These are phyloP conservation scores for Octopus bimaculoides DNA, from an alignment of 1,140 invertebrate genomes.

Conservation along the genomic window DNA sequence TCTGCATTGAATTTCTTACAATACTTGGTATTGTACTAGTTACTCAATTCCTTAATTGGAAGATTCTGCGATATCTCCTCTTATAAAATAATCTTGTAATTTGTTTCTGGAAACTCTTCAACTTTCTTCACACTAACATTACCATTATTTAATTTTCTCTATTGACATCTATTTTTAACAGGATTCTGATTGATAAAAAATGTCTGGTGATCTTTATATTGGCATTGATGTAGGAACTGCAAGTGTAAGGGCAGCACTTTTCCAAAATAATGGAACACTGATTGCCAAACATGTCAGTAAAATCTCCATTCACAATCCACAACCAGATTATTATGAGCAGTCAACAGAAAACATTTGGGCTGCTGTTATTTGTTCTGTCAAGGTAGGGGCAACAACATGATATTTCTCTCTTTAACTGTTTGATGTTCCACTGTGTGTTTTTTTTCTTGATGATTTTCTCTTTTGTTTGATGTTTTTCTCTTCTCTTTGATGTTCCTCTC, in stretches of 20 bases:
- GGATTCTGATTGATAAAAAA: not conserved
- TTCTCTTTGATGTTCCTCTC: no score
- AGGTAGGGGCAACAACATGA: slow-evolving; percentile 58
- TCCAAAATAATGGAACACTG: slow-evolving; percentile 68
- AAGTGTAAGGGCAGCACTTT: slow-evolving; percentile 80
- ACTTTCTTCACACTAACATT: no score
- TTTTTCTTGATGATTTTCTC: no score
- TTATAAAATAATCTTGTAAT: no score
- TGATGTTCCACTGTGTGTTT: not conserved
- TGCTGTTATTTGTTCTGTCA: slow-evolving; percentile 67
- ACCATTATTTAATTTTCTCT: no score
- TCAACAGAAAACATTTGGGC: slow-evolving; percentile 90
- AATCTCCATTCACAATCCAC: slow-evolving; percentile 76
- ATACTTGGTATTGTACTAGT: no score
- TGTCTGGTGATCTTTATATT: slow-evolving; percentile 63
- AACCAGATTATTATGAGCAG: slow-evolving; percentile 82
- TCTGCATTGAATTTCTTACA: no score
- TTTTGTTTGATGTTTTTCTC: no score
- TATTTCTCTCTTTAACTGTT: not conserved
- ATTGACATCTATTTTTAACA: no score
- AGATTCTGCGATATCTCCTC: no score
- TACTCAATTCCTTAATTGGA: no score
- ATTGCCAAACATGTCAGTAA: slow-evolving; percentile 64
- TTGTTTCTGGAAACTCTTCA: no score
- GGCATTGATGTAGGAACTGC: slow-evolving; percentile 93